Evolutionary conservation across 2,113 vertebrate species (phyloP), one percentile per base, ranked within the genome.

Genomic region (Aythya baeri): DNA sequence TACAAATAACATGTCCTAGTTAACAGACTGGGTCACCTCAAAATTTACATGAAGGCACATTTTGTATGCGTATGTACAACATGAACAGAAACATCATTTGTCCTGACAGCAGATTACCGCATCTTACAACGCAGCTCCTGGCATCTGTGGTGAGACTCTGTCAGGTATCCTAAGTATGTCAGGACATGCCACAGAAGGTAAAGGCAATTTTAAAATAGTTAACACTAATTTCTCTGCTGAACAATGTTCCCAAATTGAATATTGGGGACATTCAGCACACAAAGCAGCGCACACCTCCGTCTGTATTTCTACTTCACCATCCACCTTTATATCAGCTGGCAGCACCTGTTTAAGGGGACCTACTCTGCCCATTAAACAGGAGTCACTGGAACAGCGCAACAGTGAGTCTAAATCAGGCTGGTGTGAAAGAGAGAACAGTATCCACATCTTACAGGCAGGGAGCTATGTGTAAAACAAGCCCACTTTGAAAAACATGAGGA

Each of bases 161-260:
- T 20, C 78, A 85, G 75, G 63, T 73, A 23, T 20, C 82, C 76
- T 89, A 96, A 96, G 91, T 97, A 25, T 97, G 95, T 96, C 96
- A 96, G 96, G 96, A 91, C 93, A 22, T 46, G 93, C 84, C 87
- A 83, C 91, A 93, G 93, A 97, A 97, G 81, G 87, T 96, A 85
- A 91, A 95, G 84, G 71, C 84, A 83, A 83, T 91, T 96, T 83
- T 96, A 85, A 94, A 97, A 97, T 96, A 95, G 96, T 87, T 91
- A 73, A 22, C 41, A 5, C 73, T 95, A 79, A 96, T 94, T 94
- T 95, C n/a, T 13, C 89, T 85, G 75, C 93, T 74, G 84, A 89
- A 74, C 80, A 25, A 96, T 72, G 95, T 96, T 94, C 78, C 87
- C 78, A 74, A 9, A 91, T 79, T 94, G 94, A 85, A 68, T 86